Percentiles rank a stretch among this genome's conserved stretches.
These are phyloP conservation scores for Rhinoraja longicauda DNA, from an alignment of 2,797 vertebrate genomes.

Conservation along the genomic window DNA sequence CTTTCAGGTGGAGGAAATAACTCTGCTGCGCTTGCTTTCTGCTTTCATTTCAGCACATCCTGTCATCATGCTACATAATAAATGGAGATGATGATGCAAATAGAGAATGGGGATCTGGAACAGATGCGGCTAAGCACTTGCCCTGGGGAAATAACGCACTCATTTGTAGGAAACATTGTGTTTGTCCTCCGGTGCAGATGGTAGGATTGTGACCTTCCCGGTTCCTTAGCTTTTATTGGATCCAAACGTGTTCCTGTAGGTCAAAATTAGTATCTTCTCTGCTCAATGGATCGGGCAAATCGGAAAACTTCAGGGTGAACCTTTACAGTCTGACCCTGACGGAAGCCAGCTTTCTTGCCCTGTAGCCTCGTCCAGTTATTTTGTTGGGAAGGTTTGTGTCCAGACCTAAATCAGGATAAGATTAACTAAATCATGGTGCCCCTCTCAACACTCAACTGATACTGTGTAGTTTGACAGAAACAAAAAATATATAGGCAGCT, in stretches of 20 bases:
- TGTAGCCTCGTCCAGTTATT: background rate
- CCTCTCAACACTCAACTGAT: background rate
- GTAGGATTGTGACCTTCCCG: background rate
- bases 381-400: background rate
- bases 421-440: background rate
- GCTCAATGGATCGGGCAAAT: background rate
- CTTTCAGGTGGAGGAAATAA: background rate
- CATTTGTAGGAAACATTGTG: background rate
- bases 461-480: background rate
- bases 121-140: background rate
- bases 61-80: slow-evolving; percentile 3
- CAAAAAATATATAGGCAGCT: background rate
- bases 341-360: background rate
- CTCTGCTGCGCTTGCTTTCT: background rate
- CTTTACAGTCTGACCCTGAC: background rate
- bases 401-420: background rate
- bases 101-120: background rate
- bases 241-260: background rate
- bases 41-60: background rate
- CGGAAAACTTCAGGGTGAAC: background rate
- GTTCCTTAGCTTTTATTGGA: background rate
- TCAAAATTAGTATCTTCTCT: background rate
- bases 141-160: background rate
- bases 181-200: background rate
- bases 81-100: slow-evolving; percentile 17